Conservation (phyloP, 2,888 invertebrate genomes). For the Gonocerus acuteangulatus region DNA sequence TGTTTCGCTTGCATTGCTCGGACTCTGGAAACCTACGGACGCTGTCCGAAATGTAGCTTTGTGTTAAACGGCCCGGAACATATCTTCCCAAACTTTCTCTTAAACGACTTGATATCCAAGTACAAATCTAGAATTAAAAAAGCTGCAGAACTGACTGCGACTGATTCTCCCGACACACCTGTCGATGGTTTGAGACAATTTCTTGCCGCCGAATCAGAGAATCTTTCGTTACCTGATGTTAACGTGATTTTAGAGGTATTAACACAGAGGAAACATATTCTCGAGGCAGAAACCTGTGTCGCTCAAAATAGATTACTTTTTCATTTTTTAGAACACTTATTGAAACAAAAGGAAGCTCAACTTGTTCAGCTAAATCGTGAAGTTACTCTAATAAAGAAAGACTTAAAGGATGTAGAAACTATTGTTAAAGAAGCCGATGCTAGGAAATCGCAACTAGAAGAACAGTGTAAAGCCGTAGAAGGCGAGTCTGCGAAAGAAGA, state of each 20-base stretch:
- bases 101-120: slow-evolving; percentile 73
- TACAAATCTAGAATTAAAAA: slow-evolving; percentile 47
- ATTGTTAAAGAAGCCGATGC: slow-evolving; percentile 46
- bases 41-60: slow-evolving; percentile 79
- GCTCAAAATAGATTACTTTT: slow-evolving; percentile 73
- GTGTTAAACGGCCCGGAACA: slow-evolving; percentile 59
- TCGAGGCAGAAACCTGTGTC: slow-evolving; percentile 72
- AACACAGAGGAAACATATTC: slow-evolving; percentile 65
- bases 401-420: slow-evolving; percentile 62
- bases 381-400: slow-evolving; percentile 64
- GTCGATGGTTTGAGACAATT: slow-evolving; percentile 49
- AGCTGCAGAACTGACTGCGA: slow-evolving; percentile 39
- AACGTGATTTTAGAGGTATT: slow-evolving; percentile 73
- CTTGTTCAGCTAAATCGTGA: slow-evolving; percentile 60
- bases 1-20: slow-evolving; percentile 72
- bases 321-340: slow-evolving; percentile 72
- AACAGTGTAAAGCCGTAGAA: slow-evolving; percentile 32
- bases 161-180: slow-evolving; percentile 45
- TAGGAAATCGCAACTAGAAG: slow-evolving; percentile 32
- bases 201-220: slow-evolving; percentile 60
- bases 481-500: slow-evolving; percentile 31
- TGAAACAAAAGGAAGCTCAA: slow-evolving; percentile 62
- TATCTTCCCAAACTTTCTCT: slow-evolving; percentile 77
- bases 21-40: slow-evolving; percentile 56
- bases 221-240: slow-evolving; percentile 68